These are phyloP conservation scores for Trichacis sp. DNA, from an alignment of 2,888 invertebrate genomes.

Conservation along the genomic window DNA sequence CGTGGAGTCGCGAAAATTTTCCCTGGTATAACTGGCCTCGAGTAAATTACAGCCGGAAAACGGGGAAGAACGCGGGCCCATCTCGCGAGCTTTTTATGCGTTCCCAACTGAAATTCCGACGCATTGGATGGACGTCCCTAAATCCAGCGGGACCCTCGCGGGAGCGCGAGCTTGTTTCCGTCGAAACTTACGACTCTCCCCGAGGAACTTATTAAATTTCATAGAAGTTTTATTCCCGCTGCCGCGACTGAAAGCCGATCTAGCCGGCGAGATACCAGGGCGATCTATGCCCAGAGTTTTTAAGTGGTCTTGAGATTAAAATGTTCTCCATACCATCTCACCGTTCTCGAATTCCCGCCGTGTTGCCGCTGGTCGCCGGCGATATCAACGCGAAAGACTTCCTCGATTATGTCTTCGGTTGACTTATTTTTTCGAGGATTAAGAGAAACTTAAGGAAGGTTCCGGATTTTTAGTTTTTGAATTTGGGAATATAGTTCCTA, in stretches of 20 bases:
- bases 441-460: constrained; percentile 1
- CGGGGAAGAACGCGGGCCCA: constrained; percentile 23
- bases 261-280: constrained; percentile 54
- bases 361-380: constrained; percentile 29
- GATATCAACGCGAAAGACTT: constrained; percentile 19
- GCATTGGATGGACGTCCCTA: constrained; percentile 50
- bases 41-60: constrained; percentile 27
- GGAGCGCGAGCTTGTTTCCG: constrained; percentile 50
- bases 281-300: constrained; percentile 64
- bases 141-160: constrained; percentile 50
- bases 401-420: constrained; percentile 14
- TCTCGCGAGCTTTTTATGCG: constrained; percentile 35
- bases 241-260: constrained; percentile 53
- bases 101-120: constrained; percentile 42
- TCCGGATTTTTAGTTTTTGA: too few relatives aligned
- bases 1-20: constrained; percentile 8
- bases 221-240: constrained; percentile 64
- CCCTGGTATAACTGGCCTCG: constrained; percentile 18
- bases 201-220: constrained; percentile 67
- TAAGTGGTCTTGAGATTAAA: constrained; percentile 66
- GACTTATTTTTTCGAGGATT: constrained; percentile 6
- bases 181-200: constrained; percentile 56
- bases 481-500: too few relatives aligned
- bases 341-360: constrained; percentile 52
- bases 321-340: constrained; percentile 49